These are phyloP conservation scores for Gracilinanus agilis DNA, from an alignment of 2,113 vertebrate genomes.

Conservation along the genomic window DNA sequence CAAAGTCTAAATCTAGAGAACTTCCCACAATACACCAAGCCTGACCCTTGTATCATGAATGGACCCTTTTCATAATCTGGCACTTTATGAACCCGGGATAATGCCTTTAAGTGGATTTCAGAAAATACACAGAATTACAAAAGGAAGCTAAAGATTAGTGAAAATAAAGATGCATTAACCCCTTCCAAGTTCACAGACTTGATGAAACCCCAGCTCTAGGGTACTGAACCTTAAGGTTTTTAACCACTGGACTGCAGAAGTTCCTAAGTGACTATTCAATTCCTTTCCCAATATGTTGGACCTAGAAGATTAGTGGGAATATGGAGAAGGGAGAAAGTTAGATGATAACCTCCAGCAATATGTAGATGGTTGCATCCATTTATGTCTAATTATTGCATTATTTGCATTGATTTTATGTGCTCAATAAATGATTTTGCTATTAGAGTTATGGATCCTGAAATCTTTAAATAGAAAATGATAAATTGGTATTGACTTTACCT, in stretches of 20 bases:
- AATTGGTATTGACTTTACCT: background rate
- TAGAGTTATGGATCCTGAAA: background rate
- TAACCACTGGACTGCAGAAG: background rate
- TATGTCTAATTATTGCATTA: background rate
- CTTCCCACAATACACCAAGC: background rate
- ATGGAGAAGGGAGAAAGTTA: background rate
- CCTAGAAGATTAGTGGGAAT: background rate
- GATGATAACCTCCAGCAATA: background rate
- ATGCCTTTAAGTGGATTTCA: background rate
- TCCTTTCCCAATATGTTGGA: background rate
- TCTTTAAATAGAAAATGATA: background rate
- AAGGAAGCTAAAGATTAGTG: background rate
- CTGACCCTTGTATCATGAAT: background rate
- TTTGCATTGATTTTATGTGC: background rate
- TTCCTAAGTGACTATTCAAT: background rate
- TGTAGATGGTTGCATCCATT: background rate
- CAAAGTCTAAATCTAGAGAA: background rate
- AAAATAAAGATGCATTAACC: background rate
- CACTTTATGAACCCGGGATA: background rate
- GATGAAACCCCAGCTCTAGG: background rate
- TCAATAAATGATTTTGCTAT: background rate
- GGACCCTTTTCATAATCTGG: background rate
- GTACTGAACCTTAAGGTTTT: background rate
- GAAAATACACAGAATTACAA: background rate
- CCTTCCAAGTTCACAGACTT: background rate